Base-by-base conservation (phyloP, 2,113 vertebrate genomes). In the Prochilodus magdalenae region DNA sequence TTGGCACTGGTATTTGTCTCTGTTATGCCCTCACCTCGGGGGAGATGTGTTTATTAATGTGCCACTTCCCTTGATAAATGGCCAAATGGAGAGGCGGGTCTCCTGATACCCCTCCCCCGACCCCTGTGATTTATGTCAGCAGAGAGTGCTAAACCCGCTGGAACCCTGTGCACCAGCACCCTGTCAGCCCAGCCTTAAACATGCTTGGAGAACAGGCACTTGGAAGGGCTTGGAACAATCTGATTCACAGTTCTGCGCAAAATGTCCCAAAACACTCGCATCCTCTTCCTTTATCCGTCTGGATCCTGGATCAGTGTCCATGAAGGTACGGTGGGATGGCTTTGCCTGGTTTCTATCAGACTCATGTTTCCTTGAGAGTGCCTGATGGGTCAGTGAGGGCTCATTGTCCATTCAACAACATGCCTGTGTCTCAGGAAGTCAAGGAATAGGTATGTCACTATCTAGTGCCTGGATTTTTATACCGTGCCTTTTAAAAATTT, bases 31-130 rank as follows among this genome's bases (percentile, higher is more conserved):
- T 90, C 92, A 92, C 93, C 96, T 96, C 96, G 86, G 90, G 95
- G 95, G 96, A 97, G 93, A 95, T 93, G 92, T 95, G 94, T 96
- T 96, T 97, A 97, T 97, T 98, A 97, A 97, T 96, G 95, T 86
- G 90, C 95, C 94, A 96, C 95, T 96, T 97, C 89, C 85, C 71
- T 86, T 90, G 97, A 97, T 96, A 94, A 97, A 98, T 97, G 94
- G 95, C 94, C 95, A 95, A 96, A 96, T 93, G 95, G 94, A 93
- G 95, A 93, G 91, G 93, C 91, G 90, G 91, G 93, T 16, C 59
- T 73, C 57, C 0, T 62, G 73, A 11, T 65, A 2, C 44, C 20
- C n/a, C 84, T 91, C 87, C 93, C 83, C 84, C 90, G 86, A 63
- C 73, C 74, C 87, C 55, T 30, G 85, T 91, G 87, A 91, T 91